Conservation (phyloP, 2,113 vertebrate genomes). For the Sardina pilchardus region DNA sequence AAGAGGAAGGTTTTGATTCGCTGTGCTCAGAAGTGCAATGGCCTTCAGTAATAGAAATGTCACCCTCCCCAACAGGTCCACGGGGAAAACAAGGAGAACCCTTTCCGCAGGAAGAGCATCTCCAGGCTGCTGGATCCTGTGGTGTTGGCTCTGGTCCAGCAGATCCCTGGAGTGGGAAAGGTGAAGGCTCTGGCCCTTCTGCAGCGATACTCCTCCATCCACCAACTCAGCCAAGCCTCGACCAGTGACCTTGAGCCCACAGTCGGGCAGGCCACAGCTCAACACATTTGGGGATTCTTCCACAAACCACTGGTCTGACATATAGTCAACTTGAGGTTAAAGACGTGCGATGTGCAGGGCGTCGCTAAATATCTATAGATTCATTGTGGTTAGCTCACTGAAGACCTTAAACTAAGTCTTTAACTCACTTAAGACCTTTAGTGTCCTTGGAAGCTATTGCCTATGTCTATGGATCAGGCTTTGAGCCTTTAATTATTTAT, state of each 20-base stretch:
- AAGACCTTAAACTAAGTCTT: not conserved
- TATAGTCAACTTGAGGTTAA: not conserved
- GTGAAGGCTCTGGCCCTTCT: slow-evolving; percentile 82
- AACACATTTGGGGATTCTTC: slow-evolving; percentile 80
- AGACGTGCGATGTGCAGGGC: not conserved
- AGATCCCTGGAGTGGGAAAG: slow-evolving; percentile 84
- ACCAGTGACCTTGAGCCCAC: slow-evolving; percentile 70
- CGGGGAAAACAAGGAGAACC: slow-evolving; percentile 78
- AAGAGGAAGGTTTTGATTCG: not conserved
- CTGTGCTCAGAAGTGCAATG: not conserved
- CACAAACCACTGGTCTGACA: slow-evolving; percentile 43
- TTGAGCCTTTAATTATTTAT: no score
- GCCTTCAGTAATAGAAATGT: not conserved
- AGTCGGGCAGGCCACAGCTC: slow-evolving; percentile 74
- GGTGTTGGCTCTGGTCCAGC: slow-evolving; percentile 75
- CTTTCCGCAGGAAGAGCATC: slow-evolving; percentile 68
- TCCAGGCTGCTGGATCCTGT: slow-evolving; percentile 62
- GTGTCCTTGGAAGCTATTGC: not conserved
- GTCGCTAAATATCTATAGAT: not conserved
- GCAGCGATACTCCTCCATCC: slow-evolving; percentile 78
- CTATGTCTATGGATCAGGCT: not conserved
- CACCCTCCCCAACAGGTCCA: slow-evolving; percentile 72
- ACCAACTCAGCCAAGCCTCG: slow-evolving; percentile 73
- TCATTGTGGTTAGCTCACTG: not conserved
- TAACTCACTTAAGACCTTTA: not conserved